These are phyloP conservation scores for Drosophila mulleri DNA, from an alignment of 2,888 invertebrate species.

Conservation along the genomic window DNA sequence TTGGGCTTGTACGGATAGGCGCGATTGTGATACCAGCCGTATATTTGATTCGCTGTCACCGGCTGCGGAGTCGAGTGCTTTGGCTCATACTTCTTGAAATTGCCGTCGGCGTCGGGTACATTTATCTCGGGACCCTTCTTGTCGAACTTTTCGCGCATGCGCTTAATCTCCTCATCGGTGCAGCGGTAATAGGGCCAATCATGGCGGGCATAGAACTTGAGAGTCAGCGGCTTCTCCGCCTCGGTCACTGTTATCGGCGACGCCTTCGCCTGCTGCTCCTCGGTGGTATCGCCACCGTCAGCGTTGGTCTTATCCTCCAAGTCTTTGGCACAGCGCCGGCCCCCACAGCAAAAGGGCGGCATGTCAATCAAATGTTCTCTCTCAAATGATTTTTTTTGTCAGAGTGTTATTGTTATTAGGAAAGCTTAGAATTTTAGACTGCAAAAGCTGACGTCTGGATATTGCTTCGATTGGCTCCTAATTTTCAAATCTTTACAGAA, in stretches of 20 bases:
- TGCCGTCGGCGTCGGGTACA: background rate
- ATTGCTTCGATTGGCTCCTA: background rate
- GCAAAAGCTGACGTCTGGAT: background rate
- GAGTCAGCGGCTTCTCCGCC: slow-evolving; percentile 56
- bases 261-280: background rate
- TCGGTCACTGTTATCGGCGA: slow-evolving; percentile 32
- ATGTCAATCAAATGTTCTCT: slow-evolving; percentile 20
- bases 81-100: slow-evolving; percentile 29
- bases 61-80: slow-evolving; percentile 56
- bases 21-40: slow-evolving; percentile 70
- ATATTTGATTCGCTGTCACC: slow-evolving; percentile 65
- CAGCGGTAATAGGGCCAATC: slow-evolving; percentile 69
- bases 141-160: slow-evolving; percentile 44
- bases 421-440: slow-evolving; percentile 1
- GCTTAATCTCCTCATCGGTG: slow-evolving; percentile 38
- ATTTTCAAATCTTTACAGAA: no score
- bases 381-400: slow-evolving; percentile 1
- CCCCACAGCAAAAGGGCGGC: slow-evolving; percentile 72
- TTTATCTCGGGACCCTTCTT: slow-evolving; percentile 2
- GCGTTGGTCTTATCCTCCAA: slow-evolving; percentile 11
- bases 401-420: background rate
- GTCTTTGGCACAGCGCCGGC: slow-evolving; percentile 60
- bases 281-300: background rate
- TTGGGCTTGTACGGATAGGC: slow-evolving; percentile 54
- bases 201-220: slow-evolving; percentile 73